These are phyloP conservation scores for Diachasma alloeum DNA, from an alignment of 1,140 invertebrate species.

Conservation along the genomic window DNA sequence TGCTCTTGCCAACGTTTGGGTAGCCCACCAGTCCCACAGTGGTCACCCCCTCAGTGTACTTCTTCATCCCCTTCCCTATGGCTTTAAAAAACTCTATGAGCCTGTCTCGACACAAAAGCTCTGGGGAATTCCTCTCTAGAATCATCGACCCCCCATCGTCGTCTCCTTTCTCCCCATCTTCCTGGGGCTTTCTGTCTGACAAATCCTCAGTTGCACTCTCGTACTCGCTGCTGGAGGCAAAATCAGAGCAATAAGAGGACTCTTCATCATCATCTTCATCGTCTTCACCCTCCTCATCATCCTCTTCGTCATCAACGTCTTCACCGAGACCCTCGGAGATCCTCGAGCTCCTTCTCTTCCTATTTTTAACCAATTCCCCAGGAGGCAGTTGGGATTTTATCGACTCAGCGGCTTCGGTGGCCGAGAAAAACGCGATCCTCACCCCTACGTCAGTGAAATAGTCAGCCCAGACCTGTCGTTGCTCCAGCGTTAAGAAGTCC, in stretches of 20 bases:
- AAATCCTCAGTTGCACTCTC: conserved; percentile 51
- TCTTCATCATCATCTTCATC: conserved; percentile 40
- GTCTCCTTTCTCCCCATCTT: neutral
- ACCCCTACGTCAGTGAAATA: conserved; percentile 82
- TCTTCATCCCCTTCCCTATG: conserved; percentile 67
- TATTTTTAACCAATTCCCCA: conserved; percentile 59
- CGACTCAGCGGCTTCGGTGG: conserved; percentile 67
- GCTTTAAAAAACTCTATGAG: conserved; percentile 75
- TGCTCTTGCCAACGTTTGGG: conserved; percentile 99
- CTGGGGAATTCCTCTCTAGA: conserved; percentile 52
- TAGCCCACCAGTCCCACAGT: conserved; percentile 96
- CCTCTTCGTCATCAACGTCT: conserved; percentile 26
- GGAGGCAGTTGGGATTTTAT: conserved; percentile 42
- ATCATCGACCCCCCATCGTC: conserved; percentile 24
- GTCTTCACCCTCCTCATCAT: conserved; percentile 37
- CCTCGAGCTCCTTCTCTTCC: conserved; percentile 13
- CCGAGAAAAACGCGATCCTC: conserved; percentile 86
- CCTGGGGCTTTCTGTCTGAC: neutral
- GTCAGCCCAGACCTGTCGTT: conserved; percentile 85
- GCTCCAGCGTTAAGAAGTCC: conserved; percentile 87
- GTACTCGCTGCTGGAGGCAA: conserved; percentile 46
- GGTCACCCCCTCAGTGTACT: conserved; percentile 68
- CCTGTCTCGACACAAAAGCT: conserved; percentile 69
- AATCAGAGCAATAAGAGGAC: conserved; percentile 39
- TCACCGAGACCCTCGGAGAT: neutral